phyloP scores from a whole-genome alignment of 2,113 vertebrate genomes.

The Carassius carassius region DNA sequence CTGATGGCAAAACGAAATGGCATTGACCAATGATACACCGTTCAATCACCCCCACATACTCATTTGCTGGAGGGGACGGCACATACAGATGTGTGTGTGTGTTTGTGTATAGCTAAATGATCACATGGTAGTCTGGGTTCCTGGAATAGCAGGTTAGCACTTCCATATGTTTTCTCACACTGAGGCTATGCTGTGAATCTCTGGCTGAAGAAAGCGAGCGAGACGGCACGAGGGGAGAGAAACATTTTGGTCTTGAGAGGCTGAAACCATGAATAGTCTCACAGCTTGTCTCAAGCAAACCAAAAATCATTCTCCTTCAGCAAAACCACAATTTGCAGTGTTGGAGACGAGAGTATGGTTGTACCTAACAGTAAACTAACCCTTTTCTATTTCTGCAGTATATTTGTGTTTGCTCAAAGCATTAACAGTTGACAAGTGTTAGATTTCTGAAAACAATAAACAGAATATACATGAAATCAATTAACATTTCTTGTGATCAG shows the following conservation, averaged over 20 bases:
- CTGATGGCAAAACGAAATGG: neutral
- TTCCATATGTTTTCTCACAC: slow-evolving; percentile 37
- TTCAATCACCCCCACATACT: neutral
- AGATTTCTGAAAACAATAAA: too few species aligned
- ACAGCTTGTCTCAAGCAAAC: slow-evolving; percentile 7
- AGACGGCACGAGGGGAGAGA: neutral
- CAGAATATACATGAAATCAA: too few species aligned
- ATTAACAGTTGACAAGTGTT: too few species aligned
- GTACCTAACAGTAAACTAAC: neutral
- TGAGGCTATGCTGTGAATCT: slow-evolving; percentile 4
- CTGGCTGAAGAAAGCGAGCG: neutral
- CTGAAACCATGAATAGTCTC: neutral
- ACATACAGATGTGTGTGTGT: neutral
- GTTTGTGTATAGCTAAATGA: neutral
- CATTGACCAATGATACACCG: slow-evolving; percentile 10
- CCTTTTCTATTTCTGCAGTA: neutral
- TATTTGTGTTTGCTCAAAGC: neutral
- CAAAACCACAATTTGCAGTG: neutral
- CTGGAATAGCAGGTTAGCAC: slow-evolving; percentile 24
- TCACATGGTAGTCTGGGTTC: neutral
- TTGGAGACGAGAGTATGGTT: neutral
- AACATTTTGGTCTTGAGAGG: neutral
- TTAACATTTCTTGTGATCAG: too few species aligned
- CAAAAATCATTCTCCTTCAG: slow-evolving; percentile 15
- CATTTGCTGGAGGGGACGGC: neutral